Evolutionary conservation across 2,797 vertebrate species (phyloP).

Genomic region (Hephaestus fuliginosus): DNA sequence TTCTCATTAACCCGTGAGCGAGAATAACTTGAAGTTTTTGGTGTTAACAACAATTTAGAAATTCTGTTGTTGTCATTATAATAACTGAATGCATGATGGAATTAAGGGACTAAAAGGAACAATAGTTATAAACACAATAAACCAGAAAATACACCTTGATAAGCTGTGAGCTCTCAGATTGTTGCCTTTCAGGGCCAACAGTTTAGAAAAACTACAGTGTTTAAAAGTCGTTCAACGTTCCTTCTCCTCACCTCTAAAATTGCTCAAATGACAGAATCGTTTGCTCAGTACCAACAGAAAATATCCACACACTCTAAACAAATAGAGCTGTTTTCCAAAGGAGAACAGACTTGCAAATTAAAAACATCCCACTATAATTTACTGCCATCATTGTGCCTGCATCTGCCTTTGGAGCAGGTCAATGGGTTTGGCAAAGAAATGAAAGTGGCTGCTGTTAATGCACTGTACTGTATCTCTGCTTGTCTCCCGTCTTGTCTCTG

Average conservation of each 20-base stretch:
- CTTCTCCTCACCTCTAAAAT: conserved; percentile 35
- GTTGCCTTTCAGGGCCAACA: background rate
- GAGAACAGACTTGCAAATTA: conserved; percentile 57
- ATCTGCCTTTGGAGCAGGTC: conserved; percentile 64
- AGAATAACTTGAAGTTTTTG: conserved; percentile 7
- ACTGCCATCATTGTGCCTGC: conserved; percentile 48
- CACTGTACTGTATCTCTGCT: conserved; percentile 13
- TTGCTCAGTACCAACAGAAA: conserved; percentile 15
- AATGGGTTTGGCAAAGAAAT: conserved; percentile 62
- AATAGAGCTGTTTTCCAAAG: conserved; percentile 21
- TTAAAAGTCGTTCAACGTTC: conserved; percentile 18
- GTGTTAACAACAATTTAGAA: background rate
- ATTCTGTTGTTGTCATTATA: background rate
- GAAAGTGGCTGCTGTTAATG: conserved; percentile 56
- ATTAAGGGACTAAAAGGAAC: background rate
- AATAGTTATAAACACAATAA: conserved; percentile 10
- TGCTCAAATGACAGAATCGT: conserved; percentile 6
- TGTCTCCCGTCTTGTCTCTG: background rate
- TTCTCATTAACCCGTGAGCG: conserved; percentile 1
- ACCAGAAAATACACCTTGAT: background rate
- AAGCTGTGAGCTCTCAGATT: background rate
- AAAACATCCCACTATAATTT: conserved; percentile 58
- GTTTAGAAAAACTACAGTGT: background rate
- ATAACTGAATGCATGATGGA: too few relatives aligned
- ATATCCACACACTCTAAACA: background rate